Percentiles rank a stretch among this genome's conserved stretches.
Conservation (phyloP, 2,888 invertebrate genomes). For the Cylindroiulus punctatus region DNA sequence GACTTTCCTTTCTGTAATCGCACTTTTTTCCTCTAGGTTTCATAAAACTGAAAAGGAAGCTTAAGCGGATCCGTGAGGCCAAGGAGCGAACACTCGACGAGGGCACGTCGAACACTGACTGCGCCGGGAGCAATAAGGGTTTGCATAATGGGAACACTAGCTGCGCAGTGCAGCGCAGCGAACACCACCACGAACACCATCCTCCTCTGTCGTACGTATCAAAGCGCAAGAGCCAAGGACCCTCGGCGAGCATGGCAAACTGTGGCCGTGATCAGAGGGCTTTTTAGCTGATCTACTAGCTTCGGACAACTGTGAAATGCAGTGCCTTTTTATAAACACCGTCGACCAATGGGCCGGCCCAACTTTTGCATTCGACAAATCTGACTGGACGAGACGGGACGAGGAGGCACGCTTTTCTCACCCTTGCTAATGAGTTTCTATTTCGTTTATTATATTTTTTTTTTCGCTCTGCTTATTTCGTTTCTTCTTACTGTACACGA, state of each 20-base stretch:
- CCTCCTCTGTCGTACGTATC: conserved; percentile 1
- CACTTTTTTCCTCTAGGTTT: conserved; percentile 22
- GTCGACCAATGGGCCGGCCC: conserved; percentile 28
- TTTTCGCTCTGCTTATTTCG: not conserved
- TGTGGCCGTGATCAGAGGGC: conserved; percentile 6
- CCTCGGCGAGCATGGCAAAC: not conserved
- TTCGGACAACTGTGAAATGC: conserved; percentile 37
- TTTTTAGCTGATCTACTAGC: not conserved
- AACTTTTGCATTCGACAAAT: conserved; percentile 34
- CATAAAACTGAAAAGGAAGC: conserved; percentile 56
- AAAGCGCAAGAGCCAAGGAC: not conserved
- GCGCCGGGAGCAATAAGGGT: conserved; percentile 15
- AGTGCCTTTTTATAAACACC: conserved; percentile 37
- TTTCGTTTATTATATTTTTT: not conserved
- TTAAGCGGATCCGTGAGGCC: conserved; percentile 46
- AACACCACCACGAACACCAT: not conserved
- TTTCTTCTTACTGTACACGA: conserved; percentile 15
- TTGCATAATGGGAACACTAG: conserved; percentile 13
- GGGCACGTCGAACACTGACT: conserved; percentile 37
- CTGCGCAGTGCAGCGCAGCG: not conserved
- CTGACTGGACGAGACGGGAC: not conserved
- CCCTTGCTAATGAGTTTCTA: not conserved
- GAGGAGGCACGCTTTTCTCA: conserved; percentile 15
- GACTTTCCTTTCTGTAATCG: no score
- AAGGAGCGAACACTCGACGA: conserved; percentile 45